Base-by-base conservation (phyloP, 92 coral and sea anemone species). In the Galaxea fascicularis region DNA sequence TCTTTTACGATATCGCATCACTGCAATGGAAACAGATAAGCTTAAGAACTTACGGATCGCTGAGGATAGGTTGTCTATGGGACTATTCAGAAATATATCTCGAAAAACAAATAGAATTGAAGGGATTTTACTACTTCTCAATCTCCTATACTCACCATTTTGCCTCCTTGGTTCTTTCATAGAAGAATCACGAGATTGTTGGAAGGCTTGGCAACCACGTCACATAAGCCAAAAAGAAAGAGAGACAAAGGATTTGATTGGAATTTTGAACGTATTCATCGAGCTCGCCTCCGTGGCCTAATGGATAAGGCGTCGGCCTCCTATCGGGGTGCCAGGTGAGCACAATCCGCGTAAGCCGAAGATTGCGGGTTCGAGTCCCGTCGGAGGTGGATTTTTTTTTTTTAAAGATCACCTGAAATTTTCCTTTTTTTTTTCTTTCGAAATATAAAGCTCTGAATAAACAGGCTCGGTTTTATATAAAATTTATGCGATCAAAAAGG, bases 301-400 rank as follows among this genome's bases (percentile, higher is more conserved):
- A 91, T 77, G 91, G 94, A 83, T 91, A 91, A 83, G 89, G 94
- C 92, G 92, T 91, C 94, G 89, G 94, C 89, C 94, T 91, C 89
- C 89, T 87, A 91, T 9, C 1, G 62, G 78, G 24, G 78, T 51
- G 62, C 78, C 62, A 5, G 78, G 62, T 51, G 78, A 53, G 64
- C 65, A 86, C 85, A 74, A 89, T 89, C 88, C 67, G 79, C 86
- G 75, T 68, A 59, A 91, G 91, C 94, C 93, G 97, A 88, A 88
- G 93, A 85, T 86, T 86, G 89, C 98, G 98, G 95, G 95, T 91
- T 94, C 95, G 98, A 94, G 88, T 89, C 98, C 98, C 90, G 98
- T 91, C 98, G 91, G 98, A 86, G 94, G 94, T 91, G 94, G 17
- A 51, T 51, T 60, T 72, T 82, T 20, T 47, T 54, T 17, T 51